These are phyloP conservation scores for Leptarthrus brevirostris DNA, from an alignment of 2,888 invertebrate species.

Conservation along the genomic window DNA sequence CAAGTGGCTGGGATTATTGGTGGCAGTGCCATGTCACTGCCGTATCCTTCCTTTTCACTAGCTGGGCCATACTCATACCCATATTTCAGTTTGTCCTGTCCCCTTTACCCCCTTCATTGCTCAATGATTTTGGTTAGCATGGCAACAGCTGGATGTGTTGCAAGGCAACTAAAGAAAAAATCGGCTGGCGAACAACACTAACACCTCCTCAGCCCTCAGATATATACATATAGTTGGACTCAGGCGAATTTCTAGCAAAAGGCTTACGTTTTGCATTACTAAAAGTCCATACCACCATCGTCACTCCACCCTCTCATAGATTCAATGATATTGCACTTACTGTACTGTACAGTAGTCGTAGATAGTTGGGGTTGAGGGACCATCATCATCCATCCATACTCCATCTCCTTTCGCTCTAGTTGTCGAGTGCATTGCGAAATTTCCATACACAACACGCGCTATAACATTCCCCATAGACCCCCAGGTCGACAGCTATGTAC, in stretches of 20 bases:
- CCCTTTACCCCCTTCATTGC: conserved; percentile 8
- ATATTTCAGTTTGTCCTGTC: neutral
- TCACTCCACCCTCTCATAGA: conserved; percentile 6
- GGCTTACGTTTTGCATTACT: conserved; percentile 40
- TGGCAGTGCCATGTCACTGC: conserved; percentile 34
- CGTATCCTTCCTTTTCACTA: conserved; percentile 38
- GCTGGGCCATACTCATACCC: conserved; percentile 3
- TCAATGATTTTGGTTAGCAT: conserved; percentile 48
- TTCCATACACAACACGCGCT: conserved; percentile 44
- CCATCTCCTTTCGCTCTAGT: conserved; percentile 39
- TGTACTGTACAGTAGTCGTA: conserved; percentile 8
- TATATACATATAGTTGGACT: conserved; percentile 16
- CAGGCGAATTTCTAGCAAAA: conserved; percentile 31
- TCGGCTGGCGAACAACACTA: conserved; percentile 33
- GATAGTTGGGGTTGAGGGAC: neutral
- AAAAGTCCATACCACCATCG: conserved; percentile 21
- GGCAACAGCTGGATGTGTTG: conserved; percentile 46
- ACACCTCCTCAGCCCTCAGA: conserved; percentile 14
- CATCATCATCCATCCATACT: conserved; percentile 41
- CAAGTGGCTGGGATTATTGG: conserved; percentile 43
- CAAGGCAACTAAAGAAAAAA: conserved; percentile 44
- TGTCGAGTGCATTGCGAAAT: conserved; percentile 45
- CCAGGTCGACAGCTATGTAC: conserved; percentile 46
- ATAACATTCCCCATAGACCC: conserved; percentile 27
- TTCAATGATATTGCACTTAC: conserved; percentile 31